Evolutionary conservation across 1,140 invertebrate genomes (phyloP), one percentile per base, ranked within the genome.

Genomic region (Prorops nasuta): DNA sequence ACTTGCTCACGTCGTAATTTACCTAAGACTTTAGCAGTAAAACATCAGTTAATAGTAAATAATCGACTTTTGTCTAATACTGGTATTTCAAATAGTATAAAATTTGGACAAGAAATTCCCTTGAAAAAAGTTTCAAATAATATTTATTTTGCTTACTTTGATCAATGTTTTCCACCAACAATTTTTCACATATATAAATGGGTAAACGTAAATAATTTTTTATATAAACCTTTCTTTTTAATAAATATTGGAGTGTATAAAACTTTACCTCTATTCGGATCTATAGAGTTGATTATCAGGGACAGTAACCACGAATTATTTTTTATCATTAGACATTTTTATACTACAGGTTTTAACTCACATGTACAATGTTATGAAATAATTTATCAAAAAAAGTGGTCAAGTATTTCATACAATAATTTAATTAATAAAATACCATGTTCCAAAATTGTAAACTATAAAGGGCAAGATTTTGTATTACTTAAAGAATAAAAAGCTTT

Each of bases 231-330:
- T 7, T 20, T 24, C 3, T 51, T 57, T 36, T 19, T 52, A 24
- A 24, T 52, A 21, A 43, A 18, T 12, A 48, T 49, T 24, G 21
- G 44, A 15, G 37, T 39, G 4, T 12, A 51, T 12, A 17, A 41
- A 38, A 17, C 34, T 10, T 19, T 47, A 6, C 38, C 43, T 40
- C 18, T 28, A 28, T 53, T 57, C 38, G 50, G 47, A 4, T 43
- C 39, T 9, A 58, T 58, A 15, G 44, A 46, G 47, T 17, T 18
- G 18, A 47, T 53, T 36, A 46, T 50, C 1, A 12, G 47, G 12
- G 18, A 43, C 44, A 18, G 15, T 21, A 7, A 44, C 31, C 16
- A 14, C 4, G 32, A 51, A 39, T 20, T 32, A 34, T 19, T 48
- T 4, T 51, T 56, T 32, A 31, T 51, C 15, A 40, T 48, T 4